A percentile compares a stretch with the other conserved stretches of the same genome.
These are phyloP conservation scores for Caenorhabditis latens DNA, from an alignment of 1,140 invertebrate species.

Conservation along the genomic window DNA sequence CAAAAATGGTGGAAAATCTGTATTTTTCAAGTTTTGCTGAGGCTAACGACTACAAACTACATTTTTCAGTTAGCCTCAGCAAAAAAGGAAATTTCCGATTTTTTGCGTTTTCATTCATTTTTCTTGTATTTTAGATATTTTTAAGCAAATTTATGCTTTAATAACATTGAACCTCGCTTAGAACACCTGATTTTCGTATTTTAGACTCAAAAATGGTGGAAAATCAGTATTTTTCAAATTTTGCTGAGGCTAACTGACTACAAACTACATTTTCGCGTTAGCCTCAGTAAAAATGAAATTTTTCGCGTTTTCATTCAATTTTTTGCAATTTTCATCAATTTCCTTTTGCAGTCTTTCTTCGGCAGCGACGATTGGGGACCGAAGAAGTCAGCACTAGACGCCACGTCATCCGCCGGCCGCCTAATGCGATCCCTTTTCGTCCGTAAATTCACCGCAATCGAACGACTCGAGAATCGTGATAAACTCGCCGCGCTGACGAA, in stretches of 20 bases:
- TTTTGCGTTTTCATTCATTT: neutral
- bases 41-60: neutral
- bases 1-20: no score
- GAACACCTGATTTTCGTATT: no score
- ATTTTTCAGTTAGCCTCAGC: neutral
- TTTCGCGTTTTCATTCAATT: neutral
- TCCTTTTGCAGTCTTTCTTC: slow-evolving; percentile 34
- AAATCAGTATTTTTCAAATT: no score
- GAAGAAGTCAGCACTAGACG: slow-evolving; percentile 22
- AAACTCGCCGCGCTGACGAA: slow-evolving; percentile 56
- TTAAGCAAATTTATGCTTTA: neutral
- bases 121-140: no score
- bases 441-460: slow-evolving; percentile 58
- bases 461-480: slow-evolving; percentile 57
- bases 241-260: neutral
- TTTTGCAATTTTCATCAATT: neutral
- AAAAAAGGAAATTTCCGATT: neutral
- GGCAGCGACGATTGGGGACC: slow-evolving; percentile 50
- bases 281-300: no score
- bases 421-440: slow-evolving; percentile 57
- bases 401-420: slow-evolving; percentile 35
- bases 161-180: no score
- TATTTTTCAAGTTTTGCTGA: neutral
- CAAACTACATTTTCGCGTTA: neutral
- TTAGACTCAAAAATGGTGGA: no score